Evolutionary conservation across 2,888 invertebrate species (phyloP), one percentile per base, ranked within the genome.

Genomic region (Agapostemon virescens): DNA sequence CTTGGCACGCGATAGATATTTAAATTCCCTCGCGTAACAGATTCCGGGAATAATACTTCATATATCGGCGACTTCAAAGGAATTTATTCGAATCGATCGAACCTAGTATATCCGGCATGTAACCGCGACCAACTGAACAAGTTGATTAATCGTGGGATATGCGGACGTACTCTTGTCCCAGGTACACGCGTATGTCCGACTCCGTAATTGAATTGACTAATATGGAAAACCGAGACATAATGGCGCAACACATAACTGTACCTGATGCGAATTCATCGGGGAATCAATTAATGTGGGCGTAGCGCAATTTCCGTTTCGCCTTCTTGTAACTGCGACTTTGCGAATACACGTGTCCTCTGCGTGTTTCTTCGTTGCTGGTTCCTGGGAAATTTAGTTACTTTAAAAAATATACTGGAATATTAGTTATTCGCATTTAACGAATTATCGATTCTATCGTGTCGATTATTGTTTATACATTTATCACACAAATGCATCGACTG

Each of bases 101-200:
- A 58, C 55, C 55, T 66, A 6, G 55, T 15, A 55, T 78, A 69
- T 69, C 66, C 66, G 55, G 67, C 63, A 55, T 66, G 73, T 69
- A 80, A 79, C 77, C 71, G 64, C 66, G 58, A 11, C 45, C 42
- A 45, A 73, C 26, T 40, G 80, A 66, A 80, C 73, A 30, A 78
- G 78, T 80, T 80, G 73, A 80, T 78, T 78, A 78, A 72, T 73
- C 72, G 69, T 69, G 64, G 69, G 66, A 73, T 80, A 73, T 66
- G 72, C 30, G 45, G 36, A 40, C 30, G 38, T 45, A 72, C 36
- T 72, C 69, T 49, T n/a, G 26, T 52, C 63, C 45, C 30, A 63
- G 52, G 40, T 66, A 78, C 55, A 55, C 55, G 55, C 6, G 55
- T 55, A 64, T 33, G 64, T 40, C 23, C 17, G 33, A 26, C 36